phyloP scores from a whole-genome alignment of 2,888 invertebrate species.

The Gibbula magus region DNA sequence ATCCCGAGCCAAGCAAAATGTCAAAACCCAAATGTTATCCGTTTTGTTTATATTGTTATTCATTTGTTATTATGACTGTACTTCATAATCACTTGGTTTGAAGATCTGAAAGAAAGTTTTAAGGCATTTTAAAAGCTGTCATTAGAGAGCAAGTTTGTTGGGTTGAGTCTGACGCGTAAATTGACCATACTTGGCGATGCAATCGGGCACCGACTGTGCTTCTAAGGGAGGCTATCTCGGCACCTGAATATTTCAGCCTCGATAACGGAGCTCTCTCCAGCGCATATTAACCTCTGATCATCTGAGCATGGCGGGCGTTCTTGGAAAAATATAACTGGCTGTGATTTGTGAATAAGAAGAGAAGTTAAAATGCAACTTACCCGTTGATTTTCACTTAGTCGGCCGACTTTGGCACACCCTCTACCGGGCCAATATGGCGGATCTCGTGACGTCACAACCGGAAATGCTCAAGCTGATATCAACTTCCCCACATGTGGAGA shows the following conservation, averaged over 20 bases:
- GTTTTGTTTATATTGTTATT: no score
- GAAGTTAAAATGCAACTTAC: neutral
- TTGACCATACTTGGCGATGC: constrained; percentile 7
- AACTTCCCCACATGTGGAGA: constrained; percentile 6
- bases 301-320: neutral
- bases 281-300: neutral
- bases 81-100: no score
- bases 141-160: neutral
- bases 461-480: constrained; percentile 26
- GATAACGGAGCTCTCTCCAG: neutral
- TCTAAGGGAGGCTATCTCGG: neutral
- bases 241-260: neutral
- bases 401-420: constrained; percentile 30
- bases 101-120: no score
- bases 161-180: neutral
- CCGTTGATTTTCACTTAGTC: neutral
- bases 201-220: neutral
- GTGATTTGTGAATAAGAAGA: neutral
- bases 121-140: no score
- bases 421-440: constrained; percentile 39
- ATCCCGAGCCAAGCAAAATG: no score
- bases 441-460: constrained; percentile 41
- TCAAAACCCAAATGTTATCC: no score
- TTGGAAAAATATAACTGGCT: neutral
- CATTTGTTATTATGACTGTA: no score